These are phyloP conservation scores for Chloroclystis v-ata DNA, from an alignment of 2,888 invertebrate genomes.

Conservation along the genomic window DNA sequence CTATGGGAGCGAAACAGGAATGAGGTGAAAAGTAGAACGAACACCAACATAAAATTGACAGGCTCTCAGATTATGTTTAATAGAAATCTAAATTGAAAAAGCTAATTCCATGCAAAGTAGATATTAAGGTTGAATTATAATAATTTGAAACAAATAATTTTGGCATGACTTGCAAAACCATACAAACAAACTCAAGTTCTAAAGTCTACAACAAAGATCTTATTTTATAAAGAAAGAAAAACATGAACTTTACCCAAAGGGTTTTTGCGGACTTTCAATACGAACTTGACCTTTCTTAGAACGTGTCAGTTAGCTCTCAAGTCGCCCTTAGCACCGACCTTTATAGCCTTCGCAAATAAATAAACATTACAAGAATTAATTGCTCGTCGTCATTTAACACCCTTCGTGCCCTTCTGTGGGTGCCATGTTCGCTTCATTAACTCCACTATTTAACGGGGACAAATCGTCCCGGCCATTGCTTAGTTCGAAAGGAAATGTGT, in stretches of 20 bases:
- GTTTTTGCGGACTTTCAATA: background rate
- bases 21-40: no score
- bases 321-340: slow-evolving; percentile 2
- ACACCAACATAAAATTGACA: no score
- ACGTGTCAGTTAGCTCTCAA: slow-evolving; percentile 8
- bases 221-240: background rate
- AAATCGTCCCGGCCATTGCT: slow-evolving; percentile 12
- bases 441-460: slow-evolving; percentile 19
- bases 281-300: slow-evolving; percentile 8
- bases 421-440: slow-evolving; percentile 21
- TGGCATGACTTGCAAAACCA: no score
- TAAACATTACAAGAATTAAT: slow-evolving; percentile 19
- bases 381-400: slow-evolving; percentile 14
- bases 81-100: no score
- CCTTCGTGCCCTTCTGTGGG: slow-evolving; percentile 7
- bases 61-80: no score
- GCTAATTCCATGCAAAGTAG: no score
- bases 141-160: no score
- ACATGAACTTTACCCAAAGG: background rate
- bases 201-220: background rate
- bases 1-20: no score
- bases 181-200: background rate
- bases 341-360: slow-evolving; percentile 6
- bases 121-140: no score
- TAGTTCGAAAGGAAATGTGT: background rate